These are phyloP conservation scores for Aquatica leii DNA, from an alignment of 2,888 invertebrate species.

Conservation along the genomic window DNA sequence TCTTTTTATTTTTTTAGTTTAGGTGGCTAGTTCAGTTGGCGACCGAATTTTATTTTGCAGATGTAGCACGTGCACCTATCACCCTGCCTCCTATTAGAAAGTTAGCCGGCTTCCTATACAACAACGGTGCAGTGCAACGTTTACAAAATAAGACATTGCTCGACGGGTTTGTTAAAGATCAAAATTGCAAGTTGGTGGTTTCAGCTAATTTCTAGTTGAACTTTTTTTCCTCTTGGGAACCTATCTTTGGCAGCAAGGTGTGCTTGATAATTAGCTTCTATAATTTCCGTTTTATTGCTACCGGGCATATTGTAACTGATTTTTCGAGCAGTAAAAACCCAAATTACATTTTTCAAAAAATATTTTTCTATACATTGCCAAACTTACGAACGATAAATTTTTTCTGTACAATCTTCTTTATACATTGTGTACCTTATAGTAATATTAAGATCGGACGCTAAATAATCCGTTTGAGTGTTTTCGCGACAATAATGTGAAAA, in stretches of 20 bases:
- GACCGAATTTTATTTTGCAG: too few relatives aligned
- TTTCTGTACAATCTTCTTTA: constrained; percentile 28
- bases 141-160: constrained; percentile 43
- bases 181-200: constrained; percentile 34
- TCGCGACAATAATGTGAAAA: constrained; percentile 15
- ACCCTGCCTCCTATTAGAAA: too few relatives aligned
- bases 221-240: too few relatives aligned
- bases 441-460: constrained; percentile 3
- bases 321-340: constrained; percentile 2
- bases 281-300: too few relatives aligned
- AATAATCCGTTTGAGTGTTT: constrained; percentile 6
- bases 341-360: constrained; percentile 31
- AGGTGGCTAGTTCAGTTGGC: too few relatives aligned
- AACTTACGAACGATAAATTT: background rate
- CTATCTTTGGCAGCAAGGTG: background rate
- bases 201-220: background rate
- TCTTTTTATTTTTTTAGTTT: too few relatives aligned
- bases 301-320: too few relatives aligned
- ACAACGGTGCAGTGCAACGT: too few relatives aligned
- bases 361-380: constrained; percentile 10
- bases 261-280: background rate
- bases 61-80: too few relatives aligned
- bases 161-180: constrained; percentile 40
- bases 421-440: constrained; percentile 9
- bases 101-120: too few relatives aligned